Base-by-base conservation (phyloP, 2,113 vertebrate genomes). In the Brienomyrus longianalis region DNA sequence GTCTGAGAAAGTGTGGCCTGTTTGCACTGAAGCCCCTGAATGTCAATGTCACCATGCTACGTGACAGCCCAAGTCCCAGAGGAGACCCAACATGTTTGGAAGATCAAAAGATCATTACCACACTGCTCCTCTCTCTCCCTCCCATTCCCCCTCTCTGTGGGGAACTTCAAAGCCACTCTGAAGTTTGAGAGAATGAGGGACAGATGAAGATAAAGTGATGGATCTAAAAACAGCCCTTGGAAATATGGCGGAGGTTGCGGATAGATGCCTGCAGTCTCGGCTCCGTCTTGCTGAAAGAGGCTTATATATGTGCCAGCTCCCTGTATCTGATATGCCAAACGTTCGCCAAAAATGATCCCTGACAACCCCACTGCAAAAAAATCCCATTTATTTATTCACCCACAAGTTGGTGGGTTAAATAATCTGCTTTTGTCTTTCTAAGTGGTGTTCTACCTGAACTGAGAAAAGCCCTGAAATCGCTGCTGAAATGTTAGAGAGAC, bases 161-260 rank as follows among this genome's bases (percentile, higher is more conserved):
- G 87, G 74, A 93, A 94, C 93, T 94, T 95, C 94, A 95, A 94
- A 95, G 95, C 90, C 88, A 84, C 93, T 95, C 92, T 95, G 93
- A 93, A 95, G 93, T 94, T 92, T 50, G 80, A 90, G 21, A 70
- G 54, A 90, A 54, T 27, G 48, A 91, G 87, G 84, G 39, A 88
- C n/a, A 74, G 88, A 89, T 84, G n/a, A 45, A 84, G 17, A 87
- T 47, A 19, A 51, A 89, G 39, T 83, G 50, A 83, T 83, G 70
- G 74, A 50, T 56, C 47, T 52, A 88, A 83, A 90, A 89, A 83
- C 89, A 90, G 92, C 92, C 93, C 92, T 93, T 91, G 47, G 92
- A 92, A 93, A 89, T 90, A 52, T 52, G 48, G 88, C 70, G 35
- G 23, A 52, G 62, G n/a, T 48, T 50, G 6, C 17, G 23, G 27